Percentiles rank a stretch among this genome's conserved stretches.
Evolutionary conservation across 2,888 invertebrate species (phyloP).

Genomic region (Lithophane socia): DNA sequence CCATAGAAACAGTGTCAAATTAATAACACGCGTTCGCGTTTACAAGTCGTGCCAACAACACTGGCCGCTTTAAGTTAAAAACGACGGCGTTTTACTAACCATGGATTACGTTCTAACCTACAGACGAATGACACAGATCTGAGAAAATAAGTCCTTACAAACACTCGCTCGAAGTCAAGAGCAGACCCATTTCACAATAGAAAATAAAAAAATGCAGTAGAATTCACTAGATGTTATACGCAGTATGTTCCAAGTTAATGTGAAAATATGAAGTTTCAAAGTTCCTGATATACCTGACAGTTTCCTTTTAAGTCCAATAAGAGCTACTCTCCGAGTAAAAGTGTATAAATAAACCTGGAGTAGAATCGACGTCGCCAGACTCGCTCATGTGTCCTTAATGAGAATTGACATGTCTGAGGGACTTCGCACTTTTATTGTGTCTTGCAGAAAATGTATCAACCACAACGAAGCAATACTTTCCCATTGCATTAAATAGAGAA

Average conservation of each 20-base stretch:
- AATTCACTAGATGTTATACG: background rate
- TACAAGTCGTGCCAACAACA: conserved; percentile 53
- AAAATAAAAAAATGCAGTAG: background rate
- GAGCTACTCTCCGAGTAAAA: background rate
- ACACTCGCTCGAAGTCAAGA: too few relatives aligned
- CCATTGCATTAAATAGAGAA: conserved; percentile 23
- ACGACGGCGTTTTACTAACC: conserved; percentile 19
- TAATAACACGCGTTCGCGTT: conserved; percentile 68
- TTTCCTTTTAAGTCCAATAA: background rate
- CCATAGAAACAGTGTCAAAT: conserved; percentile 72
- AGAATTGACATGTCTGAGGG: conserved; percentile 34
- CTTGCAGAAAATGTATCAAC: conserved; percentile 23
- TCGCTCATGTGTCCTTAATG: conserved; percentile 21
- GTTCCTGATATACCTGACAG: background rate
- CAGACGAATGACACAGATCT: background rate
- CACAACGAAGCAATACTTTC: conserved; percentile 9
- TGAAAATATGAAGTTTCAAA: background rate
- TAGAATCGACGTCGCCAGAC: conserved; percentile 2
- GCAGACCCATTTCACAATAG: background rate
- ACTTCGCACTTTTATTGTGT: conserved; percentile 15
- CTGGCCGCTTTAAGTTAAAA: conserved; percentile 34
- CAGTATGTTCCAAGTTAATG: background rate
- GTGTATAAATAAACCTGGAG: conserved; percentile 11
- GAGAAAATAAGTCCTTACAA: background rate
- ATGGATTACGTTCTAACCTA: background rate